Percentiles rank a stretch among this genome's conserved stretches.
Evolutionary conservation across 2,113 vertebrate species (phyloP).

Genomic region (Stegastes partitus): DNA sequence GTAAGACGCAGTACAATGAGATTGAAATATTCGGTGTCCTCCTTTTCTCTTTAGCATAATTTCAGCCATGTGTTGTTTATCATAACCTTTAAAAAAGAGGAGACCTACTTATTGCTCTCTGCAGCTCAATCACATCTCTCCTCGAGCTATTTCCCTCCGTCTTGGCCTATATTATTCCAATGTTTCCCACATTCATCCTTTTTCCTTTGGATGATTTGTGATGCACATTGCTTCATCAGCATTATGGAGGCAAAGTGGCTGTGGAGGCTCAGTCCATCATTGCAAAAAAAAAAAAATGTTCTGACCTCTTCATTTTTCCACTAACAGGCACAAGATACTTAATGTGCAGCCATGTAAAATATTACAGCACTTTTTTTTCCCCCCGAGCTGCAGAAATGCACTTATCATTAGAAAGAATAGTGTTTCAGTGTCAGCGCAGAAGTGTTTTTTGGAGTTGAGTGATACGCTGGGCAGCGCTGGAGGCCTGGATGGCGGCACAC

Average conservation of each 20-base stretch:
- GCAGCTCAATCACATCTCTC: constrained; percentile 20
- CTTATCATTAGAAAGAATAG: constrained; percentile 10
- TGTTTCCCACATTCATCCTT: constrained; percentile 16
- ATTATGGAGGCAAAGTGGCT: constrained; percentile 8
- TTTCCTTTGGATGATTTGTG: constrained; percentile 27
- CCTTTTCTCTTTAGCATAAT: constrained; percentile 2
- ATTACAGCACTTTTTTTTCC: constrained; percentile 21
- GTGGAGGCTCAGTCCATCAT: constrained; percentile 18
- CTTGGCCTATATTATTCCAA: constrained; percentile 29
- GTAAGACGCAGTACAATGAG: constrained; percentile 12
- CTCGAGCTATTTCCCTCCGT: constrained; percentile 27
- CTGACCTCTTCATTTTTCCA: constrained; percentile 27
- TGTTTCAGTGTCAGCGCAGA: constrained; percentile 1
- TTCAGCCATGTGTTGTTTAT: constrained; percentile 37
- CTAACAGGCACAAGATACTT: constrained; percentile 24
- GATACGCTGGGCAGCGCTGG: neutral
- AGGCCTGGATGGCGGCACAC: neutral
- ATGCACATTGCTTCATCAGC: constrained; percentile 34
- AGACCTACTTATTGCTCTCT: constrained; percentile 44
- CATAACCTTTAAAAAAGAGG: constrained; percentile 27
- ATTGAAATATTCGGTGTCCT: constrained; percentile 37
- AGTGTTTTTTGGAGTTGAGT: constrained; percentile 1
- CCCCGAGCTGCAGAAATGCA: constrained; percentile 7
- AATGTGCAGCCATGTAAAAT: constrained; percentile 15
- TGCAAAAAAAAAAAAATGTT: too few relatives aligned